Conservation (phyloP, 92 coral and sea anemone species). For the Heteractis magnifica region DNA sequence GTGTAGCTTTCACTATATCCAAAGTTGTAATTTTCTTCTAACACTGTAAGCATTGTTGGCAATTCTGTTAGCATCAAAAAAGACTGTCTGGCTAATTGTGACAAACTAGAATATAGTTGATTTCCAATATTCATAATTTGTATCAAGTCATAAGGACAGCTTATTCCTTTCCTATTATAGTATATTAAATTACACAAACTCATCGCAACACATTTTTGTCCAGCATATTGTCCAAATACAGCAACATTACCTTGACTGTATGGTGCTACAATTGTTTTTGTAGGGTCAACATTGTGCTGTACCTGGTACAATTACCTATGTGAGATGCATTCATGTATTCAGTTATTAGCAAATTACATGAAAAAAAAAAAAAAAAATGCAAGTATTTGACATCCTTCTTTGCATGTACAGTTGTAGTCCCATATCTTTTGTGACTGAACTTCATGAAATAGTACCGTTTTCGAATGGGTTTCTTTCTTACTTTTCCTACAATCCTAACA, state of each 20-base stretch:
- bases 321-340: constrained; percentile 13
- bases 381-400: no score
- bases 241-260: no score
- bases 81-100: no score
- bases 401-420: background rate
- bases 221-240: no score
- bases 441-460: background rate
- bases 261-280: constrained; percentile 50
- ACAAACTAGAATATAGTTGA: constrained; percentile 49
- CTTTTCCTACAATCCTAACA: background rate
- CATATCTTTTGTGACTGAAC: background rate
- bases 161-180: background rate
- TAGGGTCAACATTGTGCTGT: constrained; percentile 24
- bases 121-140: constrained; percentile 49
- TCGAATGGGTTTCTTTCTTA: background rate
- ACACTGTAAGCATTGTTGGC: constrained; percentile 33
- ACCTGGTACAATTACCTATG: constrained; percentile 6
- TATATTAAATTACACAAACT: no score
- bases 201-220: no score
- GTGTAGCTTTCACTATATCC: no score
- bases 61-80: constrained; percentile 46
- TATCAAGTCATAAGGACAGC: constrained; percentile 16
- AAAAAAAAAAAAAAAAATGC: no score
- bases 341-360: background rate
- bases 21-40: constrained; percentile 30